Percentiles rank a stretch among this genome's conserved stretches.
Conservation (phyloP, 2,888 invertebrate genomes). For the Crocallis elinguaria region DNA sequence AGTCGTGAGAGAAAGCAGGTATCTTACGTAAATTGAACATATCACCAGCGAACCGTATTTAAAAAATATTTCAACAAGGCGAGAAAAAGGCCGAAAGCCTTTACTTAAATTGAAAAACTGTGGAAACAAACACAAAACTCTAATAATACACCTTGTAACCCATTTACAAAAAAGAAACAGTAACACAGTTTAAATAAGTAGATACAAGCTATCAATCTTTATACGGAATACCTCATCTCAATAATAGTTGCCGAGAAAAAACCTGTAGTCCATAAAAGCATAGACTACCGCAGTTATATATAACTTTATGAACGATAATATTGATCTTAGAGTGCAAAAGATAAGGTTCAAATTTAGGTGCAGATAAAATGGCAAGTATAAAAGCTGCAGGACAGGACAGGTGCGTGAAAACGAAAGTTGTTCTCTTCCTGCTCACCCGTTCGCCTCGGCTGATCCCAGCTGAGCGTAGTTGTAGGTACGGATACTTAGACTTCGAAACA, state of each 20-base stretch:
- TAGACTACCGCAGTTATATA: slow-evolving; percentile 24
- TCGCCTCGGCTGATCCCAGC: slow-evolving; percentile 67
- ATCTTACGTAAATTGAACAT: slow-evolving; percentile 57
- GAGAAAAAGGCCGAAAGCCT: slow-evolving; percentile 13
- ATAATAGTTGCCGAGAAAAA: slow-evolving; percentile 38
- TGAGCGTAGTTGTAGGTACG: slow-evolving; percentile 48
- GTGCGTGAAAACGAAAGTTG: slow-evolving; percentile 84
- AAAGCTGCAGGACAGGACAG: slow-evolving; percentile 76
- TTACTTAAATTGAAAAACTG: slow-evolving; percentile 10
- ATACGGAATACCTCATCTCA: slow-evolving; percentile 33
- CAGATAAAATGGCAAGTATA: slow-evolving; percentile 50
- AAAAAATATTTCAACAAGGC: slow-evolving; percentile 33
- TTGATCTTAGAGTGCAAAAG: slow-evolving; percentile 8
- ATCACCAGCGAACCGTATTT: slow-evolving; percentile 33
- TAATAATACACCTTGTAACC: not conserved
- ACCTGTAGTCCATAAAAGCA: slow-evolving; percentile 38
- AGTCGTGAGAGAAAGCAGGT: slow-evolving; percentile 71
- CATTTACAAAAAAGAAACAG: slow-evolving; percentile 18
- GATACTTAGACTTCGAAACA: slow-evolving; percentile 54
- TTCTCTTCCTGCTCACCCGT: slow-evolving; percentile 81
- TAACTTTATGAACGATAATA: not conserved
- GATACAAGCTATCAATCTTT: slow-evolving; percentile 22
- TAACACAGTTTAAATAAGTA: slow-evolving; percentile 31
- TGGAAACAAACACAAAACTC: not conserved
- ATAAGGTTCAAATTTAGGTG: slow-evolving; percentile 49